A percentile compares a stretch with the other conserved stretches of the same genome.
Evolutionary conservation across 2,113 vertebrate species (phyloP).

Genomic region (Pungitius pungitius): DNA sequence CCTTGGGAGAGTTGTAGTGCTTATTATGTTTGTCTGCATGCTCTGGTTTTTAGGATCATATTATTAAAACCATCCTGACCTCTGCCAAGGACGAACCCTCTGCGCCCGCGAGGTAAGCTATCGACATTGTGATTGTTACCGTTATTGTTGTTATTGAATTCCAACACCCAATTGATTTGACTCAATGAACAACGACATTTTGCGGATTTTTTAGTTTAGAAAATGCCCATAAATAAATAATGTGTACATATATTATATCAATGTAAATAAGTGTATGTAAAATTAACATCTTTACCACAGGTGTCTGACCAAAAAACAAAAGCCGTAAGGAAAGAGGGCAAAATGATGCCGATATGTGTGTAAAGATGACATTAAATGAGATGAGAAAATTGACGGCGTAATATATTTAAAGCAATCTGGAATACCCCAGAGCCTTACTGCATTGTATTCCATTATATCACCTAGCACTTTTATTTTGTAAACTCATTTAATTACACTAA

Average conservation of each 20-base stretch:
- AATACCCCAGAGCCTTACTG: neutral
- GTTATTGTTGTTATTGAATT: neutral
- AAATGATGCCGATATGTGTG: neutral
- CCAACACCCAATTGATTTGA: neutral
- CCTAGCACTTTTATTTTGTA: neutral
- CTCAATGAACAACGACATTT: neutral
- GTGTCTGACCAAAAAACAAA: neutral
- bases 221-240: neutral
- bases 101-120: slow-evolving; percentile 91
- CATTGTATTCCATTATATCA: neutral
- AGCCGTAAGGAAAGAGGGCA: neutral
- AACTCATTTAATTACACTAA: neutral
- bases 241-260: neutral
- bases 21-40: slow-evolving; percentile 20
- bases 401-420: neutral
- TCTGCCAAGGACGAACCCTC: slow-evolving; percentile 96
- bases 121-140: neutral
- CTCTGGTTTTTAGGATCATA: slow-evolving; percentile 87
- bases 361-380: neutral
- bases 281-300: neutral
- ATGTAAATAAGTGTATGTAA: neutral
- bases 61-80: slow-evolving; percentile 94
- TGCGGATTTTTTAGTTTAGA: neutral
- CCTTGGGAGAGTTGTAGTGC: neutral
- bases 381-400: neutral